These are phyloP conservation scores for Isichthys henryi DNA, from an alignment of 2,113 vertebrate genomes.

Conservation along the genomic window DNA sequence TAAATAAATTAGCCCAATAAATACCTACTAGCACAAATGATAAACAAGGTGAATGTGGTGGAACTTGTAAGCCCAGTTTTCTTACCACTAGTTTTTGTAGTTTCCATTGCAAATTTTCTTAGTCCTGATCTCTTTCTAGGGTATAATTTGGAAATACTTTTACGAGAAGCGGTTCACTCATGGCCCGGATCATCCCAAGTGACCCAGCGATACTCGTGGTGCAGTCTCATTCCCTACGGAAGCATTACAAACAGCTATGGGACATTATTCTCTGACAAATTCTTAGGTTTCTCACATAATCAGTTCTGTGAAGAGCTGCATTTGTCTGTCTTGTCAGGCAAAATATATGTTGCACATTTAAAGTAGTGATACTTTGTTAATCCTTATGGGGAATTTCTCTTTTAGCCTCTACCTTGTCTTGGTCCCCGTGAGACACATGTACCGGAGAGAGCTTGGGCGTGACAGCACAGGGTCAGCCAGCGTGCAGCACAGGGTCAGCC, in stretches of 20 bases:
- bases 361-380: not conserved
- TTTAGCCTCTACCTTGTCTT: not conserved
- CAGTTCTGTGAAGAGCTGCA: not conserved
- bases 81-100: not conserved
- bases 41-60: not conserved
- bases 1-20: not conserved
- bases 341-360: not conserved
- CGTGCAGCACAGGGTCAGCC: not conserved
- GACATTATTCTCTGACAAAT: not conserved
- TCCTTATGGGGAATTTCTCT: not conserved
- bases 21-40: not conserved
- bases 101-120: not conserved
- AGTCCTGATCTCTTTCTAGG: not conserved
- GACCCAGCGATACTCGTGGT: not conserved
- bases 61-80: not conserved
- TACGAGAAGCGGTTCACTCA: not conserved
- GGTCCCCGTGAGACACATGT: not conserved
- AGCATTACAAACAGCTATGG: not conserved
- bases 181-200: not conserved
- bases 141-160: not conserved
- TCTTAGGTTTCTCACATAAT: not conserved
- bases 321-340: not conserved
- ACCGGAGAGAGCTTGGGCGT: not conserved
- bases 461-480: not conserved
- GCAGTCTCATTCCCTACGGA: not conserved